Evolutionary conservation across 2,888 invertebrate genomes (phyloP).

Genomic region (Vesta saturnalis): DNA sequence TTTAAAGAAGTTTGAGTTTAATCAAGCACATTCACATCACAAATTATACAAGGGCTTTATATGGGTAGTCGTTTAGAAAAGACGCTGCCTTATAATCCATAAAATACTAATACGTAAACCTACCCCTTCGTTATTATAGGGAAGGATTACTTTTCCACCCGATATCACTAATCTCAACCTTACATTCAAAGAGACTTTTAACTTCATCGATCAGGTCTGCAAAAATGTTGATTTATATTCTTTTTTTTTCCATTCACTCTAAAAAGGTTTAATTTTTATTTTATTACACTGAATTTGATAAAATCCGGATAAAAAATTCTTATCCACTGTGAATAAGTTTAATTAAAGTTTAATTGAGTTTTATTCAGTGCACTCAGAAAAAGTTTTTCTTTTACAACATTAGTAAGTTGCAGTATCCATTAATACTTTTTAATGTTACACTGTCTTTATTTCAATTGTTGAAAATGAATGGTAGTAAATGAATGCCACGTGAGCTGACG

Average conservation of each 20-base stretch:
- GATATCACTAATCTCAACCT: background rate
- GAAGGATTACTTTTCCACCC: conserved; percentile 1
- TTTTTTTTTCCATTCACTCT: too few relatives aligned
- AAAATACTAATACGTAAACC: background rate
- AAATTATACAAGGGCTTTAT: background rate
- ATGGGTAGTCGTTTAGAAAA: background rate
- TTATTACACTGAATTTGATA: too few relatives aligned
- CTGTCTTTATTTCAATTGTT: background rate
- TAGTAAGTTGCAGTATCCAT: background rate
- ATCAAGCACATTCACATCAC: background rate
- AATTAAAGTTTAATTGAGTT: too few relatives aligned
- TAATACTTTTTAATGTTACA: background rate
- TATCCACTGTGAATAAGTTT: too few relatives aligned
- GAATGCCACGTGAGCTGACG: too few relatives aligned
- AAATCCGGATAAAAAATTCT: too few relatives aligned
- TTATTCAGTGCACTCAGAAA: too few relatives aligned
- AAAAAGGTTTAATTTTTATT: too few relatives aligned
- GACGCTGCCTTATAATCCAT: background rate
- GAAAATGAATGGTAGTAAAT: too few relatives aligned
- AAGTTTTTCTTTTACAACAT: background rate
- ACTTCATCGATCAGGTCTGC: background rate
- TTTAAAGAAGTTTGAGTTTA: too few relatives aligned
- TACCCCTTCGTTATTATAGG: background rate
- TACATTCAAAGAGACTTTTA: background rate
- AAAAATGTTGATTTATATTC: too few relatives aligned